Base-by-base conservation (phyloP, 2,797 vertebrate species). In the Avahi laniger region DNA sequence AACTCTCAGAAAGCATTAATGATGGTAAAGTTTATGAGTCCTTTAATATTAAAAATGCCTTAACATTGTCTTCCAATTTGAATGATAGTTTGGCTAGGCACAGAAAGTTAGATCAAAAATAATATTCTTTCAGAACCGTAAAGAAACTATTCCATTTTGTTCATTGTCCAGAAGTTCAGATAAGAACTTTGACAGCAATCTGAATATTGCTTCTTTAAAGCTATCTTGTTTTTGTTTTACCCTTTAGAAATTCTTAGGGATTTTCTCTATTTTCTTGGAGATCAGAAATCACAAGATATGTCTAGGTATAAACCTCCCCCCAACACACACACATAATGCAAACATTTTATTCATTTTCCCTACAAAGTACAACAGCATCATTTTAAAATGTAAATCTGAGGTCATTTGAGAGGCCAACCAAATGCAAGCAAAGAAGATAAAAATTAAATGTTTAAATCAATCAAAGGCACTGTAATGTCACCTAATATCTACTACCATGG, bases 131-230 rank as follows among this genome's bases (percentile, higher is more conserved):
- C 52, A 92, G 63, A 84, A 38, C 1, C 41, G 4, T 35, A 93
- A 91, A 89, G 30, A 83, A 35, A 81, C 46, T 57, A 6, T 61
- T 89, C 35, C 15, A 79, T 89, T 93, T 94, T 89, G 3, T 30
- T 87, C 93, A 72, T 61, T 70, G 30, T 22, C 4, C 17, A 24
- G 24, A 12, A 78, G 33, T 85, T 78, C 59, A 88, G 87, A 84
- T 38, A 65, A 94, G 13, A 96, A 91, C 22, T 73, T 38, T 63
- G 30, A 92, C 2, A 76, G 18, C 12, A 92, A 54, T 92, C 46
- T 84, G n/a, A 95, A 80, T 83, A 87, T 54, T 79, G 17, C 67
- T 95, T 85, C 26, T 89, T 91, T 89, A 91, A 89, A 59, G 26
- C 18, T 80, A 50, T 48, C 14, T 75, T 43, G 33, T 52, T 97